A percentile compares a stretch with the other conserved stretches of the same genome.
Conservation (phyloP, 2,888 invertebrate genomes). For the Eledona agricola region DNA sequence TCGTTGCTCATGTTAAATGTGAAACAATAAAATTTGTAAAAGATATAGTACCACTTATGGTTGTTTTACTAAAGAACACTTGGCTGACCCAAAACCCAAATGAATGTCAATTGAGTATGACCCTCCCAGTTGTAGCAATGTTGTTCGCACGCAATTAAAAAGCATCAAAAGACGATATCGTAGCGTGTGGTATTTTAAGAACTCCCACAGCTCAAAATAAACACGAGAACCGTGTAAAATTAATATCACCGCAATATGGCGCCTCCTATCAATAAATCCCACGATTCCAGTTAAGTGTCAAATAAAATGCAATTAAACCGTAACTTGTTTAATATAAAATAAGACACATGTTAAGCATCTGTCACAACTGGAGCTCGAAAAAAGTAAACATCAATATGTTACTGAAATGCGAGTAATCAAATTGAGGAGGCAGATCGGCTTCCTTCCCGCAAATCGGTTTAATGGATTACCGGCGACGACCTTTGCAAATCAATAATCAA, state of each 20-base stretch:
- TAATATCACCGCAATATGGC: constrained; percentile 17
- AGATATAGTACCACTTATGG: too few species aligned
- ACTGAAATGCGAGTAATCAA: constrained; percentile 19
- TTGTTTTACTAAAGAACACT: constrained; percentile 14
- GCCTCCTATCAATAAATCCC: constrained; percentile 12
- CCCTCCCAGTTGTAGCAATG: too few species aligned
- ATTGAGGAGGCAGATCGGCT: too few species aligned
- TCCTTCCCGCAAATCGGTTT: too few species aligned
- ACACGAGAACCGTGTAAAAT: not conserved
- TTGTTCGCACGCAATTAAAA: constrained; percentile 6
- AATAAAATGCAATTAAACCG: constrained; percentile 16
- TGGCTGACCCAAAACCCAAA: constrained; percentile 10
- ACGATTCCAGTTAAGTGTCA: constrained; percentile 8
- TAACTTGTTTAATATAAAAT: constrained; percentile 17
- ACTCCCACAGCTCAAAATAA: not conserved
- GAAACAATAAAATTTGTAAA: too few species aligned
- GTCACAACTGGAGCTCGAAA: constrained; percentile 9
- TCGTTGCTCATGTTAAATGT: too few species aligned
- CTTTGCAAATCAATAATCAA: constrained; percentile 10
- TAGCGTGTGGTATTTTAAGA: constrained; percentile 2
- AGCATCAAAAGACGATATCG: constrained; percentile 2
- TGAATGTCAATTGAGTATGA: constrained; percentile 17
- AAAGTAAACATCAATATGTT: constrained; percentile 14
- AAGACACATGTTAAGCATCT: constrained; percentile 22
- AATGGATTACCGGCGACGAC: too few species aligned